phyloP scores from a whole-genome alignment of 2,113 vertebrate species.

The Rhadina sibilatrix region DNA sequence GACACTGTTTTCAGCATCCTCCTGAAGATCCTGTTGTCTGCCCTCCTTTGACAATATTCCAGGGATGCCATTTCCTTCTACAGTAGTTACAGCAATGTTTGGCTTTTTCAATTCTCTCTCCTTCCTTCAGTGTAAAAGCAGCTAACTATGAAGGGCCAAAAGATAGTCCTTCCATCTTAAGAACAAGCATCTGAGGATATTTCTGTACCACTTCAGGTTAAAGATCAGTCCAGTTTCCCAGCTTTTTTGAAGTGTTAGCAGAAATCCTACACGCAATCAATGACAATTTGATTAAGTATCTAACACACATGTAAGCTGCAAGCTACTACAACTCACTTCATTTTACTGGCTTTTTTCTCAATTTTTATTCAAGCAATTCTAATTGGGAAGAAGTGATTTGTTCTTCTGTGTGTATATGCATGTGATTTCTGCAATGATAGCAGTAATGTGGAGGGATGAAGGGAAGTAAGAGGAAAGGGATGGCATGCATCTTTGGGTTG shows the following conservation, averaged over 20 bases:
- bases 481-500: background rate
- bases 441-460: background rate
- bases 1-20: background rate
- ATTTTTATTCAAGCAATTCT: background rate
- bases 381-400: background rate
- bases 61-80: background rate
- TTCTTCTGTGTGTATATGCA: background rate
- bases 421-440: background rate
- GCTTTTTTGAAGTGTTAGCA: background rate
- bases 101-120: background rate
- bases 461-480: background rate
- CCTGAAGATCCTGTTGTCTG: background rate
- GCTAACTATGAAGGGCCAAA: background rate
- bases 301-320: background rate
- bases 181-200: background rate
- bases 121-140: background rate
- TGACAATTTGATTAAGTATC: background rate
- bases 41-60: background rate
- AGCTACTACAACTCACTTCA: background rate
- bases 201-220: background rate
- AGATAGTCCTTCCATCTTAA: background rate
- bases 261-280: background rate
- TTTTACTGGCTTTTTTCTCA: background rate
- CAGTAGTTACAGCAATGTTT: background rate
- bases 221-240: background rate